Evolutionary conservation across 1,140 invertebrate genomes (phyloP).

Genomic region (Cryptotermes secundus): DNA sequence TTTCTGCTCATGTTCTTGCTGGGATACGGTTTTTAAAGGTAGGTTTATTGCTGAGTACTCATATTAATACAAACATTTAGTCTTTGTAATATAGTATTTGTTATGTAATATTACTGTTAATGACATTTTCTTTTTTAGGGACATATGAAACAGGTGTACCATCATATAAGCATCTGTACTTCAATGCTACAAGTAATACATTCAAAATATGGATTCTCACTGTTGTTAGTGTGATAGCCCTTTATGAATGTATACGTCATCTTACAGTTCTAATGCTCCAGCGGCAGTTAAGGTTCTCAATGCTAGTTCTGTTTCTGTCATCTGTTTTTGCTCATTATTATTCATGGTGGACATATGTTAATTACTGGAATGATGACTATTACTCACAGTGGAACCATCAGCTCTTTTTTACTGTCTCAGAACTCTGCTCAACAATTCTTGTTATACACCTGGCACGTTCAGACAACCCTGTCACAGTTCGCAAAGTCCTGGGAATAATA

Average conservation of each 20-base stretch:
- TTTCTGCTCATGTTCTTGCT: constrained; percentile 74
- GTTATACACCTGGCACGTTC: constrained; percentile 60
- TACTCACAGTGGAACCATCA: constrained; percentile 77
- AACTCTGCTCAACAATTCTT: constrained; percentile 67
- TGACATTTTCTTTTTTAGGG: constrained; percentile 47
- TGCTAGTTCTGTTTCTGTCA: constrained; percentile 68
- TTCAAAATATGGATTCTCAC: constrained; percentile 74
- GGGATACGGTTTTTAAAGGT: constrained; percentile 82
- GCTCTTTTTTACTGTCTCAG: constrained; percentile 65
- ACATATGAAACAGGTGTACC: constrained; percentile 73
- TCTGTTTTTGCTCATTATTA: constrained; percentile 82
- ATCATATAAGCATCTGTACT: constrained; percentile 80
- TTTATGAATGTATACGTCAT: constrained; percentile 72
- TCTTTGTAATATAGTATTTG: constrained; percentile 35
- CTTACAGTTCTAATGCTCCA: constrained; percentile 58
- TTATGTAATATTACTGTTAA: constrained; percentile 26
- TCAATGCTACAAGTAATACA: constrained; percentile 73
- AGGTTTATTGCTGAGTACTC: constrained; percentile 28
- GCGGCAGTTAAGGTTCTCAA: constrained; percentile 60
- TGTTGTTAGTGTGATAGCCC: constrained; percentile 62
- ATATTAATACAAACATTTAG: constrained; percentile 27
- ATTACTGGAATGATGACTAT: constrained; percentile 83
- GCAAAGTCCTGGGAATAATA: constrained; percentile 63
- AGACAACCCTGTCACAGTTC: constrained; percentile 57
- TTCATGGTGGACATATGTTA: constrained; percentile 80